Evolutionary conservation across 2,797 vertebrate genomes (phyloP), one percentile per base, ranked within the genome.

Genomic region (Chrosomus eos): DNA sequence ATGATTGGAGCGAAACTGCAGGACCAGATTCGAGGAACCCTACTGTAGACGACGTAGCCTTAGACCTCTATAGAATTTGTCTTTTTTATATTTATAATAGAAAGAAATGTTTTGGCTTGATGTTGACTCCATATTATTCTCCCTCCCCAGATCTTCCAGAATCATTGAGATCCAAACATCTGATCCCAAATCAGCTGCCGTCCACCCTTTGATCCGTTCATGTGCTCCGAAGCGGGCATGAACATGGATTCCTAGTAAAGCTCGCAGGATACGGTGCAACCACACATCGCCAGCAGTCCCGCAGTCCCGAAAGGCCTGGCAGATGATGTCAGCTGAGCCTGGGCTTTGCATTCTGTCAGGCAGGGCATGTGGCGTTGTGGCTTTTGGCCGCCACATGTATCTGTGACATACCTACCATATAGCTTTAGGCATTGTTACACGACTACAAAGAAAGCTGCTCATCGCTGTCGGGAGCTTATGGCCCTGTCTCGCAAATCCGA

Each of bases 401-500:
- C 43, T 85, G 58, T 40, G 48, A 85, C 84, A 78, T 85, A 84
- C 79, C 86, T 82, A 82, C n/a, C 43, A 10, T 77, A 71, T 38
- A 11, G 67, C 66, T 66, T 76, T 51, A 43, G 43, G 71, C 82
- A 87, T 83, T 86, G 81, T 87, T 84, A 36, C 53, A 71, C 18
- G 58, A 60, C 79, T 80, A 84, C 81, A 88, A 77, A 87, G 71
- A 77, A 83, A 86, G 55, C 85, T 87, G 3, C 48, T 80, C 70
- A 67, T 51, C 5, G 26, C 51, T 83, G 73, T 58, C 11, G 10
- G 28, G 81, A 84, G 87, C 80, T 77, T 75, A 79, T 26, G 33
- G n/a, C 33, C 7, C 48, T 33, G 80, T 53, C 64, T 75, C 51
- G 21, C 64, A 72, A 78, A 87, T 55, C 73, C 76, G 13, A 3